Evolutionary conservation across 2,888 invertebrate genomes (phyloP), one percentile per base, ranked within the genome.

Genomic region (Plebejus argus): DNA sequence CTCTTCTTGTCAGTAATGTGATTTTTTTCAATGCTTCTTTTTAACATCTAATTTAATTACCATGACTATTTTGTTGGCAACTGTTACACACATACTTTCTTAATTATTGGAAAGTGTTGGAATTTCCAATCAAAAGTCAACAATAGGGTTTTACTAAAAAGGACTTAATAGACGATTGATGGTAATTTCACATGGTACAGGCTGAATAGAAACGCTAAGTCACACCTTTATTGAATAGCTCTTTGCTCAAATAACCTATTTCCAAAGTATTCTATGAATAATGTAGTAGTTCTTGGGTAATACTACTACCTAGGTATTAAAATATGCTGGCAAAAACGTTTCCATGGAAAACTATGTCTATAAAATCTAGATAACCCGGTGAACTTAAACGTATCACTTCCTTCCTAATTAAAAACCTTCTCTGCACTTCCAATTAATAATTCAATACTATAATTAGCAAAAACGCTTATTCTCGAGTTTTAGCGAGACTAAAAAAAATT

Each of bases 221-320:
- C 74, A 74, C 49, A 18, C 7, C 20, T 74, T 28, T 49, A 74
- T 74, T 74, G 74, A 74, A 74, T 74, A 12, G 74, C 49, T 53
- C 39, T 49, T 74, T 53, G 74, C 28, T 53, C 28, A 23, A 71
- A 2, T 74, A 20, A 66, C 66, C 66, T 66, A 66, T 66, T 66
- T 66, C 5, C 28, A 61, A 23, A 61, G 45, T 53, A 53, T 74
- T 53, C 53, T 12, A 49, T 53, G 28, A 74, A 74, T 5, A 74
- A 74, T 74, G 18, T 49, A 81, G 85, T 85, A 85, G 85, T 12
- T 61, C 10, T 61, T 61, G 12, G 61, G 61, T 23, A 61, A 61
- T 61, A 61, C 7, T 15, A 15, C 1, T 53, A 53, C 53, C 53
- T 49, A 49, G 4, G 49, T 49, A 15, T 15, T 15, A 49, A 15